A percentile compares a stretch with the other conserved stretches of the same genome.
Evolutionary conservation across 2,797 vertebrate genomes (phyloP).

Genomic region (Anisognathus igniventris): DNA sequence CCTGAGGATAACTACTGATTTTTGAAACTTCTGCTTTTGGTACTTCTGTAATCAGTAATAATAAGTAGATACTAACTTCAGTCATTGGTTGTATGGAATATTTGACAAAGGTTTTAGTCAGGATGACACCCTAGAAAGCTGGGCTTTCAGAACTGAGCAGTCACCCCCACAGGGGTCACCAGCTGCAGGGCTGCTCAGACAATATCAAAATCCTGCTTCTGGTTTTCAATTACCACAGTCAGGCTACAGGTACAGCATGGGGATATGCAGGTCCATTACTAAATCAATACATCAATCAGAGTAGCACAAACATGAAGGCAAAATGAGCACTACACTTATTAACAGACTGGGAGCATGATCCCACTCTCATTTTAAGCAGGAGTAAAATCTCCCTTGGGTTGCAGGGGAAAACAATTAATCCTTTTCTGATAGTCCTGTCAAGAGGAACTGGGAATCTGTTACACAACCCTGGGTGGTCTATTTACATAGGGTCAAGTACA

Average conservation of each 20-base stretch:
- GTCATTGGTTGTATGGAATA: neutral
- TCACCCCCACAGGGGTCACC: neutral
- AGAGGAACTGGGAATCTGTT: slow-evolving; percentile 12
- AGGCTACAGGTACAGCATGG: neutral
- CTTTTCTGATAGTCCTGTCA: slow-evolving; percentile 40
- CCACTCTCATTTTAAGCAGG: neutral
- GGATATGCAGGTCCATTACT: neutral
- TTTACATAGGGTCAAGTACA: slow-evolving; percentile 54
- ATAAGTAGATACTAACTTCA: neutral
- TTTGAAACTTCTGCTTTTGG: neutral
- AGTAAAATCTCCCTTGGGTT: slow-evolving; percentile 1
- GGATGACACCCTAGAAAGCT: neutral
- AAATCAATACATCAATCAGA: slow-evolving; percentile 3
- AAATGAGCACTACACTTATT: neutral
- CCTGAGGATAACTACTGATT: neutral
- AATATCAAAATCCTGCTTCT: neutral
- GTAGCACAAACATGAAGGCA: neutral
- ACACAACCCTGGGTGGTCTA: slow-evolving; percentile 53
- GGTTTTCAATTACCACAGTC: neutral
- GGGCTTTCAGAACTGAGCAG: neutral
- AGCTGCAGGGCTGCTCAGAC: neutral
- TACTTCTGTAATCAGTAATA: neutral
- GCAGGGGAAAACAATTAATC: slow-evolving; percentile 15
- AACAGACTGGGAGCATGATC: neutral
- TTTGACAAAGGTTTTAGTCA: neutral